Conservation (phyloP, 2,797 vertebrate species). For the Sebastes kiyomatsui region DNA sequence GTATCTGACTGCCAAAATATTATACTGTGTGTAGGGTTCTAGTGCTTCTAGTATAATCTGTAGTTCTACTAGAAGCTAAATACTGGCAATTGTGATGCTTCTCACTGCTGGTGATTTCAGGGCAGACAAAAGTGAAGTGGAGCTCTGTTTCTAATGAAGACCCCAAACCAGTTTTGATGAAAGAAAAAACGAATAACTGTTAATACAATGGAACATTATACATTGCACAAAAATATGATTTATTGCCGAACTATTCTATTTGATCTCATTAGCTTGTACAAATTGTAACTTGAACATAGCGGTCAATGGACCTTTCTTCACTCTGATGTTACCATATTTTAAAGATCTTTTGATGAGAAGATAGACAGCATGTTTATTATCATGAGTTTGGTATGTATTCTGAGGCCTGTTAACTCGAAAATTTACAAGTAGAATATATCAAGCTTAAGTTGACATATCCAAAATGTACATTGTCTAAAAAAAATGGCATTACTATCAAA, state of each 20-base stretch:
- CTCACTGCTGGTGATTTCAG: background rate
- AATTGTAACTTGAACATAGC: background rate
- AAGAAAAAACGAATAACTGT: background rate
- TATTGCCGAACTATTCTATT: background rate
- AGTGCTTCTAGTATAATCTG: background rate
- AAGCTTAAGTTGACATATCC: background rate
- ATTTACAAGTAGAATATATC: background rate
- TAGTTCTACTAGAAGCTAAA: constrained; percentile 1
- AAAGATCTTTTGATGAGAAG: background rate
- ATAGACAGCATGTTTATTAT: background rate
- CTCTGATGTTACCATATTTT: background rate
- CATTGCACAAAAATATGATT: background rate
- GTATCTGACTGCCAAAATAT: background rate
- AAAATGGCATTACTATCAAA: background rate
- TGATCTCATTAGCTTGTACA: background rate
- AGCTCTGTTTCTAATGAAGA: background rate
- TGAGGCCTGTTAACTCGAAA: background rate
- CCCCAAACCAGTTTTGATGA: background rate
- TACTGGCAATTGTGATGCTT: constrained; percentile 4
- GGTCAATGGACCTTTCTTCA: background rate
- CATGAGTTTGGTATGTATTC: background rate
- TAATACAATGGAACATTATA: background rate
- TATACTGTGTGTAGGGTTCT: background rate
- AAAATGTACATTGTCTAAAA: background rate
- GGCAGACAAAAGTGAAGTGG: background rate